Percentiles rank a stretch among this genome's conserved stretches.
phyloP scores from a whole-genome alignment of 1,140 invertebrate genomes.

The Hyles euphorbiae region DNA sequence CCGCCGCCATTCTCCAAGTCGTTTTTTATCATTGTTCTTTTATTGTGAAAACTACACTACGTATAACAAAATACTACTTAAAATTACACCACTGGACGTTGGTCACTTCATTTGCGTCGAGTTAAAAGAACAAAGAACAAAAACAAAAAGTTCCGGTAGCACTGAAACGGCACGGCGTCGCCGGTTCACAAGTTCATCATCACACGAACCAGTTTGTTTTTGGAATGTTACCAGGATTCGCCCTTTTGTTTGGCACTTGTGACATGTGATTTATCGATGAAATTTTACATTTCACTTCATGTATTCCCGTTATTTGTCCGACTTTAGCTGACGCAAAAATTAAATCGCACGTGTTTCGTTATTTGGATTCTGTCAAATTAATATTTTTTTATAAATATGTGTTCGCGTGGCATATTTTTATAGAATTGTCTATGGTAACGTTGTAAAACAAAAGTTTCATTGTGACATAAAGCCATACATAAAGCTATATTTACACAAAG shows the following conservation, averaged over 20 bases:
- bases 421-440: slow-evolving; percentile 27
- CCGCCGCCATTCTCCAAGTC: slow-evolving; percentile 73
- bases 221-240: slow-evolving; percentile 63
- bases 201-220: slow-evolving; percentile 67
- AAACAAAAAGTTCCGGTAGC: slow-evolving; percentile 65
- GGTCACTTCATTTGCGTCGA: slow-evolving; percentile 68
- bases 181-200: slow-evolving; percentile 73
- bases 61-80: slow-evolving; percentile 65
- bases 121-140: slow-evolving; percentile 62
- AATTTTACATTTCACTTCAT: slow-evolving; percentile 18
- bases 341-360: slow-evolving; percentile 28
- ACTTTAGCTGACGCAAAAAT: slow-evolving; percentile 11
- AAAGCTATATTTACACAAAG: too few species aligned
- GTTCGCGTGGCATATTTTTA: slow-evolving; percentile 39
- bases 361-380: slow-evolving; percentile 32
- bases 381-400: slow-evolving; percentile 27
- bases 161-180: slow-evolving; percentile 65
- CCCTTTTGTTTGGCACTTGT: slow-evolving; percentile 19
- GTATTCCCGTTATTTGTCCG: slow-evolving; percentile 10
- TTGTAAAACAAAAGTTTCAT: background rate
- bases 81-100: slow-evolving; percentile 53
- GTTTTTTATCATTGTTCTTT: slow-evolving; percentile 67
- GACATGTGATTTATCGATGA: slow-evolving; percentile 18
- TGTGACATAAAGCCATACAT: background rate
- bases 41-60: slow-evolving; percentile 66